Evolutionary conservation across 2,113 vertebrate genomes (phyloP).

Genomic region (Theristicus caerulescens): DNA sequence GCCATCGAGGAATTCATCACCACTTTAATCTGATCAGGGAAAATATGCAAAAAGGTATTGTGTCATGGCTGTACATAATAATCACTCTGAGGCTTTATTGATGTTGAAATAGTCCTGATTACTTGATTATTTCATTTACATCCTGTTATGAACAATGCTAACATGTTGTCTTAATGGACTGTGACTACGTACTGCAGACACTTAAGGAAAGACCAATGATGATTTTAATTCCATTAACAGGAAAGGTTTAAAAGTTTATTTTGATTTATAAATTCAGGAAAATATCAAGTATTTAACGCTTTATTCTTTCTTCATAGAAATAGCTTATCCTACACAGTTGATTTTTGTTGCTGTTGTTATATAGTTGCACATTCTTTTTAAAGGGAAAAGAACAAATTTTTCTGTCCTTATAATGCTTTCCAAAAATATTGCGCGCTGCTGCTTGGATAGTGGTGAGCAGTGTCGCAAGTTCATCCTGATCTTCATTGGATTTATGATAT

Average conservation of each 20-base stretch:
- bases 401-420: not conserved
- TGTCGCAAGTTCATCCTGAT: not conserved
- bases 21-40: conserved; percentile 70
- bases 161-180: conserved; percentile 44
- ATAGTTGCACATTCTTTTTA: not conserved
- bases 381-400: not conserved
- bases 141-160: conserved; percentile 48
- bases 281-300: not conserved
- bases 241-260: conserved; percentile 5
- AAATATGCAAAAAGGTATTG: conserved; percentile 74
- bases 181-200: conserved; percentile 8
- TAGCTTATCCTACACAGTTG: not conserved
- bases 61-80: conserved; percentile 66
- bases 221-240: conserved; percentile 27
- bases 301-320: not conserved
- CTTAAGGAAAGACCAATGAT: conserved; percentile 11
- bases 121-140: conserved; percentile 55
- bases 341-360: not conserved
- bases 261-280: not conserved
- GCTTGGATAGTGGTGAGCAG: not conserved
- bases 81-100: conserved; percentile 40
- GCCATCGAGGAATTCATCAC: conserved; percentile 85
- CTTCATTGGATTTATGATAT: not conserved
- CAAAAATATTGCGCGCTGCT: not conserved
- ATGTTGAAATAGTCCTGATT: conserved; percentile 50